Base-by-base conservation (phyloP, 2,888 invertebrate genomes). In the Globia sparganii region DNA sequence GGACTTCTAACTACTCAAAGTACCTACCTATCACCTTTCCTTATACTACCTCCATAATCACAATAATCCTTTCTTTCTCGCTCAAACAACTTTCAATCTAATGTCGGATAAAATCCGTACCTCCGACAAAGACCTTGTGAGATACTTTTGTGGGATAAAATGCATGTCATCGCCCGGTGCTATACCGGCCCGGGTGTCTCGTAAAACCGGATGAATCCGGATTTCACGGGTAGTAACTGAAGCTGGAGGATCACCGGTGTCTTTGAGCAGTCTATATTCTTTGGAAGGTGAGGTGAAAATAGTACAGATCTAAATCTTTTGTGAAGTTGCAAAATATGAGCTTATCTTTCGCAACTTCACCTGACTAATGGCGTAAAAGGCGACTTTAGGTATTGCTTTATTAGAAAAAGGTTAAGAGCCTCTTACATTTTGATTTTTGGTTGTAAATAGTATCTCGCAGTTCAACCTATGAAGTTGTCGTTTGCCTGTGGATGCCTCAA, bases 181-280 rank as follows among this genome's bases (percentile, higher is more conserved):
- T 85, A 81, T 81, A 75, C 69, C 71, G 59, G 59, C 74, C 18
- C 59, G 53, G n/a, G 70, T 87, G 87, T 87, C 88, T 86, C 88
- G 86, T 90, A 82, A 84, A 80, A 82, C 70, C 71, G 85, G 84
- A 81, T 84, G 37, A 81, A 74, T 79, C 28, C 61, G 81, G 85
- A 68, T 82, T 82, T 84, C n/a, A 72, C 68, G 37, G 75, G 80
- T 71, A 84, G 67, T 80, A 75, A 82, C 71, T 46, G 85, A 49
- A 68, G 61, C 72, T 58, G 9, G 62, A 31, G 71, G 75, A 84
- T 82, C 56, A 80, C 70, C 21, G 62, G 64, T 71, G 71, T 74
- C 69, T 84, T 79, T 80, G 73, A 67, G 31, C 49, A 59, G 80
- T 62, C 74, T 81, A 64, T 84, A 67, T 68, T 46, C 59, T 80